phyloP scores from a whole-genome alignment of 2,888 invertebrate species.

The Stegana nigrithorax region DNA sequence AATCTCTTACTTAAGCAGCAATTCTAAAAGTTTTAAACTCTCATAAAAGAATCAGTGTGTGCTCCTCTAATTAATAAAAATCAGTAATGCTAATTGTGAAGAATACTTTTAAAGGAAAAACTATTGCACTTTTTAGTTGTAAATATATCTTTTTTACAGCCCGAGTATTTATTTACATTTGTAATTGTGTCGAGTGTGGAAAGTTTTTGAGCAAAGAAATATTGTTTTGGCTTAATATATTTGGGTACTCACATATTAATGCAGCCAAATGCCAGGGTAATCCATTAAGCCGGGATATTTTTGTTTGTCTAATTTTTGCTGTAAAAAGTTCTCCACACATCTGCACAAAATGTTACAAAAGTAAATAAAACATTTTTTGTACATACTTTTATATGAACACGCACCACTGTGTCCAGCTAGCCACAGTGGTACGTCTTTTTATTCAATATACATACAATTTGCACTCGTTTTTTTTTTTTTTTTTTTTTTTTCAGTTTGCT shows the following conservation, averaged over 20 bases:
- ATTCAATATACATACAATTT: conserved; percentile 48
- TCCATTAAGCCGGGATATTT: neutral
- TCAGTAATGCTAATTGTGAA: neutral
- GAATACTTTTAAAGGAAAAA: conserved; percentile 2
- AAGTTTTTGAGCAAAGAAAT: no score
- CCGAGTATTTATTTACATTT: neutral
- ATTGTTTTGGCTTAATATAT: no score
- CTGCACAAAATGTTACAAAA: conserved; percentile 32
- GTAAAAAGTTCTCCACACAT: neutral
- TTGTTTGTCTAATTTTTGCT: neutral
- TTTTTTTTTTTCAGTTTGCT: conserved; percentile 12
- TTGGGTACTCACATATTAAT: no score
- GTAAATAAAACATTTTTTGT: conserved; percentile 49
- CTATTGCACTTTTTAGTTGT: neutral
- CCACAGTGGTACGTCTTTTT: conserved; percentile 46
- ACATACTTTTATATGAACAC: conserved; percentile 36
- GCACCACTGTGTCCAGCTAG: conserved; percentile 33
- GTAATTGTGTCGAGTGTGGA: neutral
- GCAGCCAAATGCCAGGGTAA: no score
- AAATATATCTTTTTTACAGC: neutral
- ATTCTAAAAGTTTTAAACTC: no score
- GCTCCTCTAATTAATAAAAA: neutral
- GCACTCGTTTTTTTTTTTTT: no score
- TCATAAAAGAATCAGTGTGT: no score
- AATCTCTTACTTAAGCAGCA: no score